These are phyloP conservation scores for Amiota minor DNA, from an alignment of 2,888 invertebrate species.

Conservation along the genomic window DNA sequence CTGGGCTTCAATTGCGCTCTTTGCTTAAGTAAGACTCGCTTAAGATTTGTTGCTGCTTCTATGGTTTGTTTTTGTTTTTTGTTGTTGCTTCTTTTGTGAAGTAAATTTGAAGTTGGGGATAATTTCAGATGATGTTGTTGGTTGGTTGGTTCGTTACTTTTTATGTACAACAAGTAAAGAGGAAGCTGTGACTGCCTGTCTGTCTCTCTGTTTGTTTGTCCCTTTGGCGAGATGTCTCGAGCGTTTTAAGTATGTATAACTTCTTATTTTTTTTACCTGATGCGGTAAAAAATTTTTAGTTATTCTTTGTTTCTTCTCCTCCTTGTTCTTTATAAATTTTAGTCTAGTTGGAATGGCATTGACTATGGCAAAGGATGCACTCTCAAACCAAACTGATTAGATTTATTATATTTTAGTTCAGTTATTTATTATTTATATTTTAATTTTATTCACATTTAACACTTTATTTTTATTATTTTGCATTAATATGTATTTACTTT, in stretches of 20 bases:
- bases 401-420: slow-evolving; percentile 8
- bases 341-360: slow-evolving; percentile 9
- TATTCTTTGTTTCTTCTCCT: background rate
- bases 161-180: background rate
- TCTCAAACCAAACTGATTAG: background rate
- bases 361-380: slow-evolving; percentile 18
- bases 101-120: slow-evolving; percentile 22
- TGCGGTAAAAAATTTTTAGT: background rate
- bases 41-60: background rate
- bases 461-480: slow-evolving; percentile 15
- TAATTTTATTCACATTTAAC: background rate
- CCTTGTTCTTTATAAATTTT: background rate
- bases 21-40: background rate
- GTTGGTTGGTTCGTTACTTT: background rate
- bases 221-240: slow-evolving; percentile 4
- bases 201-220: slow-evolving; percentile 3
- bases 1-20: background rate
- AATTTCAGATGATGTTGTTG: slow-evolving; percentile 16
- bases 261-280: background rate
- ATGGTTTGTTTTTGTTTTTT: slow-evolving; percentile 10
- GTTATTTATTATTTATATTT: slow-evolving; percentile 27
- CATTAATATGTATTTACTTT: slow-evolving; percentile 1
- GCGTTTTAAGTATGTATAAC: background rate
- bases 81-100: slow-evolving; percentile 7
- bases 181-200: background rate